Evolutionary conservation across 2,113 vertebrate species (phyloP).

Genomic region (Rissa tridactyla): DNA sequence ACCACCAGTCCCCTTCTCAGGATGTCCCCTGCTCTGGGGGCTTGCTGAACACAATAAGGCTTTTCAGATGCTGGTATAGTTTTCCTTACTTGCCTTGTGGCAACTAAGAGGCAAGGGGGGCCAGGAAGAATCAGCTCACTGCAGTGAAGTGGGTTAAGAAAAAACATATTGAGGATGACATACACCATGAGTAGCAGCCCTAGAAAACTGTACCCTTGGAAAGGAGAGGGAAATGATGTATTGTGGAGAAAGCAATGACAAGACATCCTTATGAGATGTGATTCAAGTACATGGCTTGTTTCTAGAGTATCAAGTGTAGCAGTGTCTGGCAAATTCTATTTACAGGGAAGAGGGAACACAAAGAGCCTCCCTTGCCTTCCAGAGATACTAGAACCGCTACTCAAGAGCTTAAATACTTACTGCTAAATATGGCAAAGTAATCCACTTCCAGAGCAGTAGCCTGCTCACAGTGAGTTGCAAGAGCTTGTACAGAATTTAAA

Average conservation of each 20-base stretch:
- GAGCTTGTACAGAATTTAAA: neutral
- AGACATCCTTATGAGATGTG: neutral
- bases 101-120: neutral
- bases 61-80: neutral
- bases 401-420: constrained; percentile 7
- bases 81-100: neutral
- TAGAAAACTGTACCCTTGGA: neutral
- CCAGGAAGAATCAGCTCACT: neutral
- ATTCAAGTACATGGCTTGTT: neutral
- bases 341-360: neutral
- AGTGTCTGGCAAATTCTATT: neutral
- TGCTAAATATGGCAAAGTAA: constrained; percentile 18
- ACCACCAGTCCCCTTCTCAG: neutral
- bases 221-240: neutral
- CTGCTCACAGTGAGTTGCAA: neutral
- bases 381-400: neutral
- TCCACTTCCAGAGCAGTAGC: neutral
- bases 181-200: neutral
- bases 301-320: neutral
- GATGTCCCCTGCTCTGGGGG: neutral
- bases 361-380: neutral
- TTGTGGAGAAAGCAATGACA: neutral
- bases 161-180: neutral
- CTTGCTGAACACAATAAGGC: neutral
- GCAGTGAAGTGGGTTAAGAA: neutral